Conservation (phyloP, 2,113 vertebrate species). For the Myotis yumanensis region DNA sequence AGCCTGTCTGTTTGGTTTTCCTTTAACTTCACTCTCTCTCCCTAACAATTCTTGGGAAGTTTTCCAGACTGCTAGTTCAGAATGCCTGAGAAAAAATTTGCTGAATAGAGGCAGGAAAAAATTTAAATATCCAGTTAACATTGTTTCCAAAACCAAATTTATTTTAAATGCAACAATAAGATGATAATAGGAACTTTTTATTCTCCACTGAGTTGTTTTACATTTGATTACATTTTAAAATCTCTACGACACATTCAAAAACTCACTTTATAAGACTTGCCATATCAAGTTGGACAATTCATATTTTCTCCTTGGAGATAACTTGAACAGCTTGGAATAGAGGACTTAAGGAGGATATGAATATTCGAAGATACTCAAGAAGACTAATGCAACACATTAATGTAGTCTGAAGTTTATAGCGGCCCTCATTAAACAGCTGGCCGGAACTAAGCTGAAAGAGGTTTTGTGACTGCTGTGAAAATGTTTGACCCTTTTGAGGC, state of each 20-base stretch:
- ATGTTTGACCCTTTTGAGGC: neutral
- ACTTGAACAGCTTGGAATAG: slow-evolving; percentile 56
- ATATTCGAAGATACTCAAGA: slow-evolving; percentile 37
- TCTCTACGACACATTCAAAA: neutral
- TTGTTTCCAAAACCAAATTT: neutral
- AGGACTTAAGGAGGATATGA: slow-evolving; percentile 49
- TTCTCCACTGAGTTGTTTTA: neutral
- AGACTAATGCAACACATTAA: slow-evolving; percentile 49
- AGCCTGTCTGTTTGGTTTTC: rapidly evolving
- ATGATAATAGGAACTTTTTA: neutral
- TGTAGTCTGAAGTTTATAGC: slow-evolving; percentile 50
- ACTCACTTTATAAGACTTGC: slow-evolving; percentile 29
- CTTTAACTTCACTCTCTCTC: neutral
- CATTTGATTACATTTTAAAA: neutral
- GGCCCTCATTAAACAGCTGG: slow-evolving; percentile 60
- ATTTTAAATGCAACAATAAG: neutral
- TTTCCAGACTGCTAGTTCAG: neutral
- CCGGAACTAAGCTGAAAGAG: slow-evolving; percentile 28
- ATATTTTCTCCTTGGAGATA: slow-evolving; percentile 61
- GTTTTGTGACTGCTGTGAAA: slow-evolving; percentile 45
- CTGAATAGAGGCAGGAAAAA: neutral
- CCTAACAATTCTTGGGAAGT: neutral
- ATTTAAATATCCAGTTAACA: neutral
- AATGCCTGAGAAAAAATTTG: neutral
- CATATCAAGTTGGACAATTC: slow-evolving; percentile 41